Evolutionary conservation across 1,140 invertebrate genomes (phyloP).

Genomic region (Leptopilina clavipes): DNA sequence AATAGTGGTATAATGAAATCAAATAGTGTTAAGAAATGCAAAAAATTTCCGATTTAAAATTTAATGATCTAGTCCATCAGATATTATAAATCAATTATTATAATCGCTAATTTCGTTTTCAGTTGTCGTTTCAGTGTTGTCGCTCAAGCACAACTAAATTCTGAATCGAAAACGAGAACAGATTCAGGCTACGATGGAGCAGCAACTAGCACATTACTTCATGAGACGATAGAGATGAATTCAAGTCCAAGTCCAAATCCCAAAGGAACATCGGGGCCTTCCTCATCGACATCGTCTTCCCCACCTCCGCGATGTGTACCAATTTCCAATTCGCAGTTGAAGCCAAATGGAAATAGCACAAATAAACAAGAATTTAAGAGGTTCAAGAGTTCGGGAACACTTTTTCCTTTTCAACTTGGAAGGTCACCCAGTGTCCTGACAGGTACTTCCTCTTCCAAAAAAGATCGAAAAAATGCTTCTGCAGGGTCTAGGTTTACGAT

Average conservation of each 20-base stretch:
- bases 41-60: too few relatives aligned
- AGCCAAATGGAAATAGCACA: conserved; percentile 66
- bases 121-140: conserved; percentile 70
- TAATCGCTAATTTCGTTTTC: conserved; percentile 54
- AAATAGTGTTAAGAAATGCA: too few relatives aligned
- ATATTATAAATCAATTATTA: background rate
- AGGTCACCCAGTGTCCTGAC: conserved; percentile 64
- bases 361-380: conserved; percentile 69
- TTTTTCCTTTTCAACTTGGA: conserved; percentile 67
- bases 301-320: conserved; percentile 59
- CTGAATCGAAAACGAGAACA: conserved; percentile 54
- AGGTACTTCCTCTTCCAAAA: conserved; percentile 74
- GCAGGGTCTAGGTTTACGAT: conserved; percentile 89
- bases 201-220: conserved; percentile 62
- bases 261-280: conserved; percentile 65
- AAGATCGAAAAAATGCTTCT: conserved; percentile 80
- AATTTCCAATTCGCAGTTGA: conserved; percentile 53
- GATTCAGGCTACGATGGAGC: conserved; percentile 62
- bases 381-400: conserved; percentile 66
- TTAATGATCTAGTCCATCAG: too few relatives aligned
- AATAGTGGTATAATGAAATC: too few relatives aligned
- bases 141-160: conserved; percentile 67
- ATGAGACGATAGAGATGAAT: conserved; percentile 66
- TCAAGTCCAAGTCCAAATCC: conserved; percentile 70
- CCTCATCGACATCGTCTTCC: conserved; percentile 69